phyloP scores from a whole-genome alignment of 2,113 vertebrate species.

The Hyperopisus bebe region DNA sequence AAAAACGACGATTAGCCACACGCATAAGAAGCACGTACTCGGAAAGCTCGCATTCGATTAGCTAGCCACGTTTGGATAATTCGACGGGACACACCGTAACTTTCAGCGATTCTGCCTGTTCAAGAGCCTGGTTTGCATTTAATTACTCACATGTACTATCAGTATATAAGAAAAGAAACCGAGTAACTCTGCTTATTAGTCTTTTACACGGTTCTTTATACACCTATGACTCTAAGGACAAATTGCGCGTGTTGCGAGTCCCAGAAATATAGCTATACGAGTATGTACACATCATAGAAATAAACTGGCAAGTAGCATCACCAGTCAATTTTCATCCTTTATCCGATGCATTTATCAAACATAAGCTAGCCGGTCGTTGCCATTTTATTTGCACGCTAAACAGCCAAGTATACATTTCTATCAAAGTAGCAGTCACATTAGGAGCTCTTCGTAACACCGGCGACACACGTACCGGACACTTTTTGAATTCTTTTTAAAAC shows the following conservation, averaged over 20 bases:
- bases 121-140: not conserved
- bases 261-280: not conserved
- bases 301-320: not conserved
- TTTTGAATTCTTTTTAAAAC: not conserved
- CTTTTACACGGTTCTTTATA: not conserved
- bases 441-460: not conserved
- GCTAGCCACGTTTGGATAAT: not conserved
- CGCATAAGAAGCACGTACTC: not conserved
- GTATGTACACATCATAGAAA: not conserved
- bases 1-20: not conserved
- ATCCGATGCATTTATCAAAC: not conserved
- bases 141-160: not conserved
- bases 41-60: not conserved
- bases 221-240: not conserved
- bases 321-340: not conserved
- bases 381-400: not conserved
- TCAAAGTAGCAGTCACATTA: not conserved
- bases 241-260: not conserved
- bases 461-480: not conserved
- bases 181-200: not conserved
- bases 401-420: not conserved
- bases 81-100: not conserved
- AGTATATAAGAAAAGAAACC: not conserved
- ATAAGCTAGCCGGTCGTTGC: not conserved
- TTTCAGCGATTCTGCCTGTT: not conserved